Base-by-base conservation (phyloP, 2,113 vertebrate genomes). In the Entomyzon cyanotis region DNA sequence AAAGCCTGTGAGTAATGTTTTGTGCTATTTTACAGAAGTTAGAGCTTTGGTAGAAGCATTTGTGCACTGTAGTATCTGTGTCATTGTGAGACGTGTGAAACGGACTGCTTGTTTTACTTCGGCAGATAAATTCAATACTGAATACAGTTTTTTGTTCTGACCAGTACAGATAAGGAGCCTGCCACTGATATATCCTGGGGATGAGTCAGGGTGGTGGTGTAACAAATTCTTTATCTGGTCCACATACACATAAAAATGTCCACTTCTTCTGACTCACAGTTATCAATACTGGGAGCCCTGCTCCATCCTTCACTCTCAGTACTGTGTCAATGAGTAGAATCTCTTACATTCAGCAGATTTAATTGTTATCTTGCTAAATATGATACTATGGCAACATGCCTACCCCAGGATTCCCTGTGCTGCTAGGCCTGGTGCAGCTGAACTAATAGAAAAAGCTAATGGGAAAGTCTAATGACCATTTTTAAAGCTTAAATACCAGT, bases 391-490 rank as follows among this genome's bases (percentile, higher is more conserved):
- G 60, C 64, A 94, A 95, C 28, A 24, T 78, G 76, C 52, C 68
- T 87, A n/a, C 47, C 23, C 55, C 70, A 77, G 47, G 75, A 91
- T 91, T 93, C 79, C 68, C 68, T 90, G 8, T 58, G 60, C 85
- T 94, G 30, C 47, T 67, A 55, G 67, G 59, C 6, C 27, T 90
- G 52, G 10, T 94, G 79, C 90, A 93, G 79, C 79, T 96, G 88
- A 93, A 86, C 73, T 77, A 93, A 89, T 90, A 90, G 60, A 81
- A 90, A 94, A 88, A 27, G 70, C 63, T 91, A 95, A 91, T 74
- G 44, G 64, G 44, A 60, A 88, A 92, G 68, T 56, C 90, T 96
- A 94, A 92, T 75, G 60, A 75, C 60, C 64, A 94, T 93, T 95
- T 96, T 95, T 86, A 86, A 95, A 86, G 44, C 52, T 90, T 93